A percentile compares a stretch with the other conserved stretches of the same genome.
phyloP scores from a whole-genome alignment of 2,113 vertebrate genomes.

The Rhabdornis inornatus region DNA sequence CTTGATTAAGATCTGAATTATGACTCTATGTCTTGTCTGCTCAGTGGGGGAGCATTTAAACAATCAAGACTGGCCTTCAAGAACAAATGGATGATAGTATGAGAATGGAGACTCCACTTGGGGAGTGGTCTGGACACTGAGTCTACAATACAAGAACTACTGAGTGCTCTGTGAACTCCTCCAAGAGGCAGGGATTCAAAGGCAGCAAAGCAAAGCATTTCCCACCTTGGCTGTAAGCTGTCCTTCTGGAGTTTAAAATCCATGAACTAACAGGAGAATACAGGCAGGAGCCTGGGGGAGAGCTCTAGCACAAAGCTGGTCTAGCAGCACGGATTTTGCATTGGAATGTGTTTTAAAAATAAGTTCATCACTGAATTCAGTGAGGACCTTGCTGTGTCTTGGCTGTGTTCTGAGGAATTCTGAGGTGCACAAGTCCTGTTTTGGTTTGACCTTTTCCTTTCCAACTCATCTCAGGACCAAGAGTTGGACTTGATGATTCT shows the following conservation, averaged over 20 bases:
- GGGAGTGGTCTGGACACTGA: neutral
- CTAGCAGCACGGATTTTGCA: neutral
- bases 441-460: neutral
- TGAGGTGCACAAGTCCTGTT: fast-evolving
- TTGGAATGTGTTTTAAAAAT: neutral
- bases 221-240: neutral
- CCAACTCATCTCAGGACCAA: neutral
- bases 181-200: neutral
- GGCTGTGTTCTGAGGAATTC: neutral
- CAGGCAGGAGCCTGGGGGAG: neutral
- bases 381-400: neutral
- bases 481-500: neutral
- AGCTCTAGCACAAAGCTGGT: neutral
- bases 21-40: neutral
- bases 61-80: neutral
- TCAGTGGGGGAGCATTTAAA: neutral
- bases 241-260: neutral
- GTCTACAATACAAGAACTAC: neutral
- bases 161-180: neutral
- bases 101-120: neutral
- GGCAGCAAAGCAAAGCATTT: neutral
- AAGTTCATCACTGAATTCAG: neutral
- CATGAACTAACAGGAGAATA: neutral
- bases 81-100: neutral
- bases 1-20: constrained; percentile 19